A percentile compares a stretch with the other conserved stretches of the same genome.
phyloP scores from a whole-genome alignment of 2,113 vertebrate genomes.

The Myrmophylax atrothorax region DNA sequence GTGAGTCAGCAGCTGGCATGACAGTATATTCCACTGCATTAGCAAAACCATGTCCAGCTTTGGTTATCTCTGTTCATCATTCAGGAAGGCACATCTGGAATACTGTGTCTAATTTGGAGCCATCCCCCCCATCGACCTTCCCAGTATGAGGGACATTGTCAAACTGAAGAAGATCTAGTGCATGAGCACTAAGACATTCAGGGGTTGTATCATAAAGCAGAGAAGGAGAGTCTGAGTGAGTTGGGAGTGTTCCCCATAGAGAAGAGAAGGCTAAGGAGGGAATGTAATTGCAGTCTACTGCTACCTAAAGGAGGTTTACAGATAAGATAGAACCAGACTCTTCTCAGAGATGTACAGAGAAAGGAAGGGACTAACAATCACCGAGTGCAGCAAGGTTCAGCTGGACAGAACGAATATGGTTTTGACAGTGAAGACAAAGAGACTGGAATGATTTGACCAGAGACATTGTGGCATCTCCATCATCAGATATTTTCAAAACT shows the following conservation, averaged over 20 bases:
- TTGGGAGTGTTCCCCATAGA: neutral
- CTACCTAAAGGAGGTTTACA: neutral
- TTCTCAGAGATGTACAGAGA: neutral
- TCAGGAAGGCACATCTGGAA: neutral
- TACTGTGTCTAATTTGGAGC: neutral
- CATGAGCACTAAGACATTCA: neutral
- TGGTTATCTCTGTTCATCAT: neutral
- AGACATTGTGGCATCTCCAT: neutral
- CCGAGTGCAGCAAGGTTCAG: neutral
- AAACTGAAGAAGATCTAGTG: neutral
- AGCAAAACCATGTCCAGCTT: neutral
- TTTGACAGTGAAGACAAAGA: neutral
- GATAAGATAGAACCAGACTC: neutral
- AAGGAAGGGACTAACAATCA: neutral
- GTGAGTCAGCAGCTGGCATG: neutral
- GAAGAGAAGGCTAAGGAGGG: neutral
- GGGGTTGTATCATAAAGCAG: neutral
- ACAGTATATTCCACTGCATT: neutral
- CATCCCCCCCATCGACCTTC: neutral
- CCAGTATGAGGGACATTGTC: neutral
- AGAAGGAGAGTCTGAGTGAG: neutral
- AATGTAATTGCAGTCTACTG: neutral
- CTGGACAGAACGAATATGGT: neutral
- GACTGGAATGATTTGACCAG: neutral
- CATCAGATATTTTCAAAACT: neutral